Conservation (phyloP, 2,797 vertebrate species). For the Brachyalestes nurse region DNA sequence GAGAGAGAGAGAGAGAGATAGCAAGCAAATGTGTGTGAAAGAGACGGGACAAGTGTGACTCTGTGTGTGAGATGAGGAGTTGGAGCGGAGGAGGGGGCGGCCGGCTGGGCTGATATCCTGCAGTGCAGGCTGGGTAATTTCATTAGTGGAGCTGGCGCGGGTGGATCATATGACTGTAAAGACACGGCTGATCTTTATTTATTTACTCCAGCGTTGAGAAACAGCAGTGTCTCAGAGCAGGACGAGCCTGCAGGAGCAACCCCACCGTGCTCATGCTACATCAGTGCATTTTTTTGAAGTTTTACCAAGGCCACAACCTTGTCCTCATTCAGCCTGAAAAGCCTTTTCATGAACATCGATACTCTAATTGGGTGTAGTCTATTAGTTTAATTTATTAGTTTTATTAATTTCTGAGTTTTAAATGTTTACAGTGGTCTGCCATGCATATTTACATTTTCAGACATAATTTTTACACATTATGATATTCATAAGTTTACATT, state of each 20-base stretch:
- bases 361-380: no score
- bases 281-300: neutral
- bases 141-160: constrained; percentile 22
- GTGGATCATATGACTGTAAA: constrained; percentile 25
- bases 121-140: constrained; percentile 41
- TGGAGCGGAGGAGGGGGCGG: constrained; percentile 5
- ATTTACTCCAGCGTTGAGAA: constrained; percentile 31
- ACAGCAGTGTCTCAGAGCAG: neutral
- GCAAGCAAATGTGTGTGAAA: neutral
- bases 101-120: constrained; percentile 15
- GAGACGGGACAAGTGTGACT: neutral
- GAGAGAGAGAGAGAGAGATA: neutral
- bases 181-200: constrained; percentile 3
- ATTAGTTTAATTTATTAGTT: no score
- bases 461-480: no score
- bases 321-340: neutral
- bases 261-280: neutral
- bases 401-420: no score
- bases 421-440: no score
- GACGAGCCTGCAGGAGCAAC: neutral
- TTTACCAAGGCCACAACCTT: neutral
- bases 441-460: no score
- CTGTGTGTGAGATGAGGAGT: constrained; percentile 19
- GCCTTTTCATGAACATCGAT: neutral
- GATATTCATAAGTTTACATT: no score